phyloP scores from a whole-genome alignment of 2,113 vertebrate species.

The Beaufortia kweichowensis region DNA sequence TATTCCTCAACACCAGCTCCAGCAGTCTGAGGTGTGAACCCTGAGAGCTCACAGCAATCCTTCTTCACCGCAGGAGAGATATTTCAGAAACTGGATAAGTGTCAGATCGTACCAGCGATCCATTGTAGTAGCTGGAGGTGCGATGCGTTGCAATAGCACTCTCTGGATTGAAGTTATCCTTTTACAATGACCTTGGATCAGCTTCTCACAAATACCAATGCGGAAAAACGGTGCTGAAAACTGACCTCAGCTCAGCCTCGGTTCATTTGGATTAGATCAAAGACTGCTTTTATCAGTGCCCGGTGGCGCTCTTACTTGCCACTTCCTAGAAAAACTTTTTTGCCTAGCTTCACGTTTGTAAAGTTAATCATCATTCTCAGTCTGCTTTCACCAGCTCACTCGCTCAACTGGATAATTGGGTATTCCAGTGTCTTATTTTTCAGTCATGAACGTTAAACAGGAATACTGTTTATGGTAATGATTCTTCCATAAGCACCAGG shows the following conservation, averaged over 20 bases:
- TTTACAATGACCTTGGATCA: conserved; percentile 16
- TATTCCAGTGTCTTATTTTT: conserved; percentile 44
- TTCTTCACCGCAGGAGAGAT: conserved; percentile 37
- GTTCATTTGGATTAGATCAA: conserved; percentile 14
- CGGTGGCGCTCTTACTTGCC: neutral
- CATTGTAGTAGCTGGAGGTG: conserved; percentile 31
- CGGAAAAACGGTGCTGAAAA: neutral
- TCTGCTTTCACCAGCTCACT: conserved; percentile 3
- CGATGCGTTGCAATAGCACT: neutral
- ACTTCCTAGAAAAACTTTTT: conserved; percentile 6
- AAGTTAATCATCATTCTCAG: conserved; percentile 19
- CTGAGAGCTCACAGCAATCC: conserved; percentile 44
- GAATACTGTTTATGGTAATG: conserved; percentile 52
- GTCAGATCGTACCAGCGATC: conserved; percentile 15
- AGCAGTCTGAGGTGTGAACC: conserved; percentile 33
- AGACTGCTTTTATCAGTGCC: conserved; percentile 22
- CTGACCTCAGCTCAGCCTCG: neutral
- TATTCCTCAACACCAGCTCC: conserved; percentile 39
- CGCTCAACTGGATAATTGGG: conserved; percentile 31
- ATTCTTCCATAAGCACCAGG: conserved; percentile 55
- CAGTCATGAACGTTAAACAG: conserved; percentile 46
- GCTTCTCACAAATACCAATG: neutral
- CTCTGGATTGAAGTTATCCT: conserved; percentile 15
- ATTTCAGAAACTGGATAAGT: conserved; percentile 34
- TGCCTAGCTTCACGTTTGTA: neutral